Evolutionary conservation across 2,888 invertebrate species (phyloP).

Genomic region (Melitaea athalia): DNA sequence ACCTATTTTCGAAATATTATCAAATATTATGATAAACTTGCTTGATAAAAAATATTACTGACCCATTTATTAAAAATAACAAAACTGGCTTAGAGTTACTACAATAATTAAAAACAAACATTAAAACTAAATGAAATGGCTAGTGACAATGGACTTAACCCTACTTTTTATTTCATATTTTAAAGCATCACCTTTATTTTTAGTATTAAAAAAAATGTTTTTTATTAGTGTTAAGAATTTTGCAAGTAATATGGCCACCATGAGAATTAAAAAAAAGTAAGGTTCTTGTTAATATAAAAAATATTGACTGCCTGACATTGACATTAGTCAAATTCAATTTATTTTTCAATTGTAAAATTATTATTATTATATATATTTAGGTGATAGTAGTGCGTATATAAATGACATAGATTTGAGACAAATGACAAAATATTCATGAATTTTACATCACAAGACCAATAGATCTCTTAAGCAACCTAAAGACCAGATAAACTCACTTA

Average conservation of each 20-base stretch:
- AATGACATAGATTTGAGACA: neutral
- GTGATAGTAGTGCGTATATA: too few species aligned
- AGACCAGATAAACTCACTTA: slow-evolving; percentile 9
- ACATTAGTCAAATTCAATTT: neutral
- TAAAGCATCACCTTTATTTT: slow-evolving; percentile 5
- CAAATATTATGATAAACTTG: slow-evolving; percentile 10
- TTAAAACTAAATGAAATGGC: neutral
- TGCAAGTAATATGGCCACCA: too few species aligned
- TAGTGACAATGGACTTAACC: neutral
- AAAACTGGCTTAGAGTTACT: neutral
- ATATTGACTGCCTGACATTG: neutral
- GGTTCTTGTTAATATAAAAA: neutral
- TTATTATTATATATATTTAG: neutral
- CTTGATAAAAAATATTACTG: slow-evolving; percentile 18
- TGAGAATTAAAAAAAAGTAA: too few species aligned
- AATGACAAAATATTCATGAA: neutral
- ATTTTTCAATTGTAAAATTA: neutral
- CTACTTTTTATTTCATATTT: slow-evolving; percentile 3
- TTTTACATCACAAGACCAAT: slow-evolving; percentile 1
- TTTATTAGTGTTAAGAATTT: neutral
- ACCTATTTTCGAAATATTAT: slow-evolving; percentile 7
- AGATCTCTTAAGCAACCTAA: slow-evolving; percentile 1
- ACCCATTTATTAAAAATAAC: slow-evolving; percentile 11
- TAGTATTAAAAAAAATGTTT: neutral
- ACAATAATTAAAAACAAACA: slow-evolving; percentile 3